phyloP scores from a whole-genome alignment of 2,888 invertebrate species.

The Apotomis turbidana region DNA sequence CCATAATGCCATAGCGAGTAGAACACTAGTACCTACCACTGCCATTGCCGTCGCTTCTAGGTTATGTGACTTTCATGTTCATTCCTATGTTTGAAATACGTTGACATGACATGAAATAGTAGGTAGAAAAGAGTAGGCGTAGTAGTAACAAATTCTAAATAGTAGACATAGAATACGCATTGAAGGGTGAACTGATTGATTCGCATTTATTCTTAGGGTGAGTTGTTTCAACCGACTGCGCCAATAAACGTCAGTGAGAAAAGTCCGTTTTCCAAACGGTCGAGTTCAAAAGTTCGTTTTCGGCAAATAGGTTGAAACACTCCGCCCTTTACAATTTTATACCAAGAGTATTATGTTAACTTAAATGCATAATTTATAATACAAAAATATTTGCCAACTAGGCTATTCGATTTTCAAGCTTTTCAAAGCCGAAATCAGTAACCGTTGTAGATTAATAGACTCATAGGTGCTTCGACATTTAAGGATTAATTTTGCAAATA shows the following conservation, averaged over 20 bases:
- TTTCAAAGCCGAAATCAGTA: conserved; percentile 33
- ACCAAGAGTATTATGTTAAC: conserved; percentile 15
- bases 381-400: conserved; percentile 15
- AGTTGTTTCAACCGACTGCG: not conserved
- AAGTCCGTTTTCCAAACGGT: not conserved
- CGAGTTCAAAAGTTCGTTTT: not conserved
- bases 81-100: conserved; percentile 6
- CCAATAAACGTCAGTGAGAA: not conserved
- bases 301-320: not conserved
- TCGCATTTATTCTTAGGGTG: conserved; percentile 19
- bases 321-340: conserved; percentile 5
- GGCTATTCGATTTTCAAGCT: conserved; percentile 31
- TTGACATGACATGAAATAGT: conserved; percentile 35
- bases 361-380: conserved; percentile 10
- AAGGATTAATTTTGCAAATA: conserved; percentile 69
- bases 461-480: conserved; percentile 63
- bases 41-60: conserved; percentile 33
- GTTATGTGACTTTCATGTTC: conserved; percentile 19
- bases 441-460: conserved; percentile 37
- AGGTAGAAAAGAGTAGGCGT: conserved; percentile 36
- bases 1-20: conserved; percentile 40
- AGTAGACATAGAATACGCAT: conserved; percentile 35
- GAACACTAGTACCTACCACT: conserved; percentile 19
- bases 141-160: conserved; percentile 42
- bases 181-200: conserved; percentile 14